Evolutionary conservation across 2,888 invertebrate species (phyloP), one percentile per base, ranked within the genome.

Genomic region (Dynastes tityus): DNA sequence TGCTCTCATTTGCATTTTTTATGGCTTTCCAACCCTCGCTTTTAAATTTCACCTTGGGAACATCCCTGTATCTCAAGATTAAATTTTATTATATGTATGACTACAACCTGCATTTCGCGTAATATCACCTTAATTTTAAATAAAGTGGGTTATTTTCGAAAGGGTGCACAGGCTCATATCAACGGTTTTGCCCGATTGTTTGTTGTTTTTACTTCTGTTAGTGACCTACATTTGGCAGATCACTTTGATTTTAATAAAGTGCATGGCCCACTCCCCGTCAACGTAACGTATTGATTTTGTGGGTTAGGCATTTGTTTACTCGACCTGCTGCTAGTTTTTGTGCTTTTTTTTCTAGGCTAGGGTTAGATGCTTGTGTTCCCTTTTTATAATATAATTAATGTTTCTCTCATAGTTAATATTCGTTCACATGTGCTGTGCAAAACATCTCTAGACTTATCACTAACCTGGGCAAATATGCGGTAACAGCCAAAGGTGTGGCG

Each of bases 261-360:
- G 71, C 55, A 55, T 11, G 37, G 32, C 37, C 32, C 71, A 58
- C 55, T 71, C 55, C 71, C n/a, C 32, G 53, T 53, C 1, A 53
- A 53, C 53, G 53, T 55, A 37, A 8, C 55, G 32, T 71, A 71
- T 71, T 58, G 71, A 71, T 71, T 71, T 71, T 71, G 71, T 55
- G 71, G 71, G 71, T 55, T 71, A 71, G 71, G 71, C 71, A 58
- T 58, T 71, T 71, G 71, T 71, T 71, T 71, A 71, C 71, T n/a
- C 8, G n/a, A n/a, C n/a, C 11, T n/a, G 22, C 32, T 16, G 58
- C n/a, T 71, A 58, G 22, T 71, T 71, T 58, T 45, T 45, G 1
- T 55, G 40, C 55, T 6, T 2, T 22, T 16, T 37, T 58, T 58
- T 58, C 55, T 40, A 16, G 5, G 29, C 37, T 58, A 53, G 53